Conservation (phyloP, 2,888 invertebrate species). For the Papilio gigon region DNA sequence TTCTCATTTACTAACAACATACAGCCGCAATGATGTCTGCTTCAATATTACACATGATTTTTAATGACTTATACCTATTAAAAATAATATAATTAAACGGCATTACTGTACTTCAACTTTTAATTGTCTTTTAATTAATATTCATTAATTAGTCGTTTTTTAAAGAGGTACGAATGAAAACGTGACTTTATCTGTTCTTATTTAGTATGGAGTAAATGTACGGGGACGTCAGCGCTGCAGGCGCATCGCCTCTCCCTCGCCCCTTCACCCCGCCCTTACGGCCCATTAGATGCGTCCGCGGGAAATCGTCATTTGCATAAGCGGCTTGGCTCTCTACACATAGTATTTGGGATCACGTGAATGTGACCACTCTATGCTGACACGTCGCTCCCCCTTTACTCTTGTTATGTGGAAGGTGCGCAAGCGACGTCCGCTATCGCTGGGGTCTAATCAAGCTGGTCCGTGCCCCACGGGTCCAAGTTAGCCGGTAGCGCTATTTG, state of each 20-base stretch:
- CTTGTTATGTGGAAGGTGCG: conserved; percentile 45
- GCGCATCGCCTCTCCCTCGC: conserved; percentile 61
- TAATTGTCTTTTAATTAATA: conserved; percentile 2
- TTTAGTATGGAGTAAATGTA: conserved; percentile 22
- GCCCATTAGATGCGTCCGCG: conserved; percentile 80
- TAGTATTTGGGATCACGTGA: conserved; percentile 79
- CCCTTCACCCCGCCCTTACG: conserved; percentile 58
- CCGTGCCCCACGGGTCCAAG: conserved; percentile 67
- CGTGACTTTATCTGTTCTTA: conserved; percentile 23
- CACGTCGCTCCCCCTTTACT: conserved; percentile 50
- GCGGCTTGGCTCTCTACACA: conserved; percentile 79
- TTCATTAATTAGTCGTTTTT: background rate
- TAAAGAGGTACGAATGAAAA: background rate
- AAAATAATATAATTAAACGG: no score
- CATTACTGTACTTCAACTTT: no score
- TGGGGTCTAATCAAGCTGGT: conserved; percentile 58
- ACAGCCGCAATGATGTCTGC: no score
- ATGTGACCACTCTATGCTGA: conserved; percentile 63
- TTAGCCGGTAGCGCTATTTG: conserved; percentile 74
- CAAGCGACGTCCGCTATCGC: conserved; percentile 46
- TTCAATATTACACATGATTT: background rate
- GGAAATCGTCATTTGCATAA: conserved; percentile 81
- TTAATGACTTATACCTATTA: no score
- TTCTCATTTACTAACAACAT: background rate
- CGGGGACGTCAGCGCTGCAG: conserved; percentile 56